A percentile compares a stretch with the other conserved stretches of the same genome.
Evolutionary conservation across 2,888 invertebrate species (phyloP).

Genomic region (Microctonus brassicae): DNA sequence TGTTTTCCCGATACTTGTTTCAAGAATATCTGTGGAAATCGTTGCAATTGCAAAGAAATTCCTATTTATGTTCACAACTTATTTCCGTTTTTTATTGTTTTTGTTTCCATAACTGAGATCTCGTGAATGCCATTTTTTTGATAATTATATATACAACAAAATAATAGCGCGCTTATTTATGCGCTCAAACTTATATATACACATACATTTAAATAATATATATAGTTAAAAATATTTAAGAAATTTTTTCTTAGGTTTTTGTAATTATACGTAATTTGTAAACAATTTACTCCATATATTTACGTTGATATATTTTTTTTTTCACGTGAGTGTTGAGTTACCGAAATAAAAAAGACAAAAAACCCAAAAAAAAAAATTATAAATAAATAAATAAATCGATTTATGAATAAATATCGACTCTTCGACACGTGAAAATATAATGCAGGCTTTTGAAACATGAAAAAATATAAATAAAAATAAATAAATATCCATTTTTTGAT

Average conservation of each 20-base stretch:
- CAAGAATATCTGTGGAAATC: not conserved
- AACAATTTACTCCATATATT: conserved; percentile 13
- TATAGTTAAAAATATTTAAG: conserved; percentile 21
- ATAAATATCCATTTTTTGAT: conserved; percentile 1
- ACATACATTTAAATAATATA: not conserved
- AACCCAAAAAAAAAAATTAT: conserved; percentile 14
- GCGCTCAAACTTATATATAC: conserved; percentile 34
- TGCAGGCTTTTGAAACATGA: not conserved
- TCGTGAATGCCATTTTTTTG: conserved; percentile 59
- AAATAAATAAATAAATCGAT: not conserved
- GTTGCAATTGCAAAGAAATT: conserved; percentile 34
- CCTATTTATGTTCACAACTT: conserved; percentile 24
- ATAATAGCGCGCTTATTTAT: conserved; percentile 32
- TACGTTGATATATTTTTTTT: conserved; percentile 24
- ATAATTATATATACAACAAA: conserved; percentile 50
- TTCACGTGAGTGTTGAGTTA: conserved; percentile 27
- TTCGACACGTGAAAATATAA: not conserved
- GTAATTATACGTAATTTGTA: conserved; percentile 32
- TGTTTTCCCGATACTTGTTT: conserved; percentile 19
- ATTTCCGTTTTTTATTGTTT: conserved; percentile 40
- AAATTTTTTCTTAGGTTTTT: conserved; percentile 31
- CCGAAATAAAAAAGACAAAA: conserved; percentile 19
- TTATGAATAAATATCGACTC: not conserved
- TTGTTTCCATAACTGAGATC: conserved; percentile 55
- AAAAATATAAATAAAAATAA: not conserved